Conservation (phyloP, 2,113 vertebrate species). For the human region GRCh38 chr12:73450501-73451000, state of each 20-base stretch:
- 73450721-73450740: not conserved
- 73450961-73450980: not conserved
- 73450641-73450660: not conserved
- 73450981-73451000: not conserved
- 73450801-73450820: too few species aligned
- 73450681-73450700: not conserved
- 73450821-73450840: not conserved
- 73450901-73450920: not conserved
- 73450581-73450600: slow-evolving; percentile 56
- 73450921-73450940: not conserved
- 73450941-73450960: not conserved
- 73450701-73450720: not conserved
- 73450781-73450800: not conserved
- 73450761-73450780: not conserved
- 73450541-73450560: not conserved
- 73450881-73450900: not conserved
- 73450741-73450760: slow-evolving; percentile 8
- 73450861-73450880: not conserved
- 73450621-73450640: not conserved
- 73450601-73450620: not conserved
- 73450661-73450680: not conserved
- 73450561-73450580: slow-evolving; percentile 29
- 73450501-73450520: slow-evolving; percentile 67
- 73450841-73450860: not conserved
- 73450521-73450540: slow-evolving; percentile 24